These are phyloP conservation scores for Lerista edwardsae DNA, from an alignment of 2,797 vertebrate genomes.

Conservation along the genomic window DNA sequence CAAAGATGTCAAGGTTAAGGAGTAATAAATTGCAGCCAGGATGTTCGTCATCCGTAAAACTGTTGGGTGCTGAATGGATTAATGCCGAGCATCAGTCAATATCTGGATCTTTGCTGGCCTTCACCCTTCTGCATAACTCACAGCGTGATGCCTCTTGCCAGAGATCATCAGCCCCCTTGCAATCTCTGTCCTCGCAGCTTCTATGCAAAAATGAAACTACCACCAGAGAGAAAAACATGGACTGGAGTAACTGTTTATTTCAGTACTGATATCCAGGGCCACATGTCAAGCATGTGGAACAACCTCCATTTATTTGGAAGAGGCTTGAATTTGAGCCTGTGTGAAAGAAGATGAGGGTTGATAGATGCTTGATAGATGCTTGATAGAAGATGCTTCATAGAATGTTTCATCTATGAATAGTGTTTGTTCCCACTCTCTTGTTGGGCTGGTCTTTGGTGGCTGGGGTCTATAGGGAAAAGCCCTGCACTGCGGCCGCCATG, in stretches of 20 bases:
- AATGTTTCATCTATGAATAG: not conserved
- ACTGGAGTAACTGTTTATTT: not conserved
- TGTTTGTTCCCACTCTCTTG: not conserved
- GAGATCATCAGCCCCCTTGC: not conserved
- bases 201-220: not conserved
- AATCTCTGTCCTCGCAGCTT: not conserved
- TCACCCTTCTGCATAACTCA: not conserved
- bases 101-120: not conserved
- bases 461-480: too few species aligned
- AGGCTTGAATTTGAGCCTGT: not conserved
- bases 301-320: not conserved
- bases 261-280: not conserved
- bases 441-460: too few species aligned
- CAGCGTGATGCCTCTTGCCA: not conserved
- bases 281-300: too few species aligned
- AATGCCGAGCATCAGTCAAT: not conserved
- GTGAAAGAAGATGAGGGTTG: not conserved
- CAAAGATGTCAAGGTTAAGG: not conserved
- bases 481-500: not conserved
- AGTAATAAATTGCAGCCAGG: constrained; percentile 23
- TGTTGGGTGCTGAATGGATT: not conserved
- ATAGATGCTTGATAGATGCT: too few species aligned
- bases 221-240: not conserved
- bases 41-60: constrained; percentile 23
- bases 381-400: too few species aligned